phyloP scores from a whole-genome alignment of 2,888 invertebrate species.

The Ophion obscuratus region DNA sequence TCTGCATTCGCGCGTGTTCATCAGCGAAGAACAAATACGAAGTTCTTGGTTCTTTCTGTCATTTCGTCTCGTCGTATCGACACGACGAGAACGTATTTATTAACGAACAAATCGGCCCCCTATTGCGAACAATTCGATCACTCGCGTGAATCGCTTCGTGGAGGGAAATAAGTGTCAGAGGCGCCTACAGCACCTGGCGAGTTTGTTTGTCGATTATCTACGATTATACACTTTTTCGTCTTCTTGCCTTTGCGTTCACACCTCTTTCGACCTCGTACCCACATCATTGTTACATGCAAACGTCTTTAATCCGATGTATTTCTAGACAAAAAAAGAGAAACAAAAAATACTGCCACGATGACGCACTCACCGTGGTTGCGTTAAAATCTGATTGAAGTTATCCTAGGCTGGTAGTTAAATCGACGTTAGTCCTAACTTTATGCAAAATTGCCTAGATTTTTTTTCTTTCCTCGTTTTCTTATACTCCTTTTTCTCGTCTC shows the following conservation, averaged over 20 bases:
- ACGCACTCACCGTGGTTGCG: constrained; percentile 40
- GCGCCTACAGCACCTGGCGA: constrained; percentile 77
- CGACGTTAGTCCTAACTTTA: constrained; percentile 38
- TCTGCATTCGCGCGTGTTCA: constrained; percentile 4
- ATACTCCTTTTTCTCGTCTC: background rate
- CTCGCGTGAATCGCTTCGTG: constrained; percentile 68
- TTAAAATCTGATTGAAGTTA: constrained; percentile 63
- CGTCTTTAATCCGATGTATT: constrained; percentile 33
- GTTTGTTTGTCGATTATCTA: constrained; percentile 65
- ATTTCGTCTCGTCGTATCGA: constrained; percentile 31
- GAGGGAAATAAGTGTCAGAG: constrained; percentile 80
- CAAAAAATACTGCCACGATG: constrained; percentile 15
- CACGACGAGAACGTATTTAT: constrained; percentile 57
- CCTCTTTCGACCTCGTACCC: constrained; percentile 7
- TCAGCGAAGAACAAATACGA: background rate
- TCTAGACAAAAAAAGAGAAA: constrained; percentile 25
- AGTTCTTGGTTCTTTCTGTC: background rate
- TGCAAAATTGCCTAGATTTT: constrained; percentile 53
- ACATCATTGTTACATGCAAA: constrained; percentile 37
- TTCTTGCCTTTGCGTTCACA: background rate
- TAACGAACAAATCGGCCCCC: constrained; percentile 42
- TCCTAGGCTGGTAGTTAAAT: constrained; percentile 48
- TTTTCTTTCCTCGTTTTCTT: constrained; percentile 7
- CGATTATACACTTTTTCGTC: constrained; percentile 4
- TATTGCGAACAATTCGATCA: constrained; percentile 64